Percentiles rank a stretch among this genome's conserved stretches.
Evolutionary conservation across 2,888 invertebrate species (phyloP).

Genomic region (Gibbula magus): DNA sequence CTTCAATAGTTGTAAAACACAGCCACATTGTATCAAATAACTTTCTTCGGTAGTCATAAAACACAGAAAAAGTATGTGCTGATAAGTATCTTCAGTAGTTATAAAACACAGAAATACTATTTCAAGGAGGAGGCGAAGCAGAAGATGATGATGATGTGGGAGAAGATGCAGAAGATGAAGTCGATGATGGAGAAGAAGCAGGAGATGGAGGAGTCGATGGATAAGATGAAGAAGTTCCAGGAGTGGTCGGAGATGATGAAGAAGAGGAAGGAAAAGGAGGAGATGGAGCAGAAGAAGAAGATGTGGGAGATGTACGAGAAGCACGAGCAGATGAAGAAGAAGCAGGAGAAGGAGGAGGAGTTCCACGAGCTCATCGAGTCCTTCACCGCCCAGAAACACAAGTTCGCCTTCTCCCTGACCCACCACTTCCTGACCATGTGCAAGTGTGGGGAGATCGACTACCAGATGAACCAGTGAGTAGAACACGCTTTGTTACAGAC

Average conservation of each 20-base stretch:
- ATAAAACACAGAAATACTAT: too few species aligned
- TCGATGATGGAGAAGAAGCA: background rate
- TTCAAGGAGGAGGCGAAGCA: background rate
- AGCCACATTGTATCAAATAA: too few species aligned
- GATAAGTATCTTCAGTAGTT: too few species aligned
- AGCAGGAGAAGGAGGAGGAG: background rate
- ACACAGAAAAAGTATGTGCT: too few species aligned
- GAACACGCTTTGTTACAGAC: too few species aligned
- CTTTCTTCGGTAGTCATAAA: too few species aligned
- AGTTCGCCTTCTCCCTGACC: background rate
- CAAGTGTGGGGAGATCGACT: conserved; percentile 8
- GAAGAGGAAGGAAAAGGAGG: background rate
- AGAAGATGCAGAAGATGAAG: conserved; percentile 6
- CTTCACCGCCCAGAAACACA: background rate
- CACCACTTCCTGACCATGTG: conserved; percentile 15
- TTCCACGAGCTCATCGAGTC: conserved; percentile 8
- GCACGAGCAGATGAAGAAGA: background rate
- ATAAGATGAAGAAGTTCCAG: background rate
- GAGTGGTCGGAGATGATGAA: background rate
- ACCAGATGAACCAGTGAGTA: background rate
- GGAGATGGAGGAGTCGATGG: background rate
- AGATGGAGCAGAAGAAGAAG: too few species aligned
- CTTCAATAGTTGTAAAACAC: too few species aligned
- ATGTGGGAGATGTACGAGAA: background rate
- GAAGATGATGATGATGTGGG: too few species aligned